Evolutionary conservation across 2,113 vertebrate species (phyloP), one percentile per base, ranked within the genome.

Genomic region (Sorex araneus): DNA sequence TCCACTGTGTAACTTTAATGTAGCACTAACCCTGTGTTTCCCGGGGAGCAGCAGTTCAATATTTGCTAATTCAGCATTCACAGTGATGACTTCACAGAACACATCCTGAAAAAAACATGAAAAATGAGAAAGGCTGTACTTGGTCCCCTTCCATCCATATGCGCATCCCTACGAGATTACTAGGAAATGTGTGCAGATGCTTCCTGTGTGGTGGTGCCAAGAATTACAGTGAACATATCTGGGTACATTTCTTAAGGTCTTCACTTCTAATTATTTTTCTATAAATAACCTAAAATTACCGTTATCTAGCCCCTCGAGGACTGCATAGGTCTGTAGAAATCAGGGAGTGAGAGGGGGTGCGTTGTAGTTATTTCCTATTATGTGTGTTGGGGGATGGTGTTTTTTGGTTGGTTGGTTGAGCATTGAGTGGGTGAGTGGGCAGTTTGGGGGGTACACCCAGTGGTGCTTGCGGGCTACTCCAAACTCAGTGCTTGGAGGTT

Each of bases 201-300:
- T 60, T 79, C 69, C 34, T 25, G 63, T 8, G 2, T 12, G 15
- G 77, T 32, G 23, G 30, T 77, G 79, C 66, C 79, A 89, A 74
- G 13, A 91, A 45, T 74, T 27, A 16, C 23, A 69, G 54, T 3
- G 67, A 88, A 85, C 80, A 67, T 36, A 77, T 43, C 63, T n/a
- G 63, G 76, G 74, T 87, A 60, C 21, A 32, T 47, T 81, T 92
- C 87, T 84, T n/a, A 64, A 80, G 54, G 34, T 74, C 43, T 84
- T 54, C 64, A 4, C 36, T 74, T 43, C 18, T 64, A 67, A 69
- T 13, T 34, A 50, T 84, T 84, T 27, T 81, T 57, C 76, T 19
- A 76, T 28, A 47, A 15, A n/a, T 69, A 18, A 69, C 1, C 92
- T 69, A 30, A 71, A 40, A 81, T 79, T 79, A 54, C 80, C 32